Percentiles rank a stretch among this genome's conserved stretches.
Conservation (phyloP, 2,888 invertebrate species). For the Scotopteryx bipunctaria region DNA sequence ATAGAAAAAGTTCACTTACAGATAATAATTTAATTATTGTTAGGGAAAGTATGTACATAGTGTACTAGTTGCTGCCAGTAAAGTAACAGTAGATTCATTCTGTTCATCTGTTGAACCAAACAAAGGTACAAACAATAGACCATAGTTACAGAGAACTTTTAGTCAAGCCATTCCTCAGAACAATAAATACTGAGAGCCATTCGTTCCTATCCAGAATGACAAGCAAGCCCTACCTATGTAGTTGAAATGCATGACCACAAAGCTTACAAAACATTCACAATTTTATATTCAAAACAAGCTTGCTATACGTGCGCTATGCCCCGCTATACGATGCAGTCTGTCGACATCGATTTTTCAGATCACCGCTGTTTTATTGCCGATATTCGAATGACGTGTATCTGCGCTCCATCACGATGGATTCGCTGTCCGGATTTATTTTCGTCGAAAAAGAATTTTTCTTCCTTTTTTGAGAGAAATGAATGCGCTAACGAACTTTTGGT, state of each 20-base stretch:
- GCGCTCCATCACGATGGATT: constrained; percentile 47
- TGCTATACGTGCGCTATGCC: constrained; percentile 2
- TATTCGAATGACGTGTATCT: constrained; percentile 67
- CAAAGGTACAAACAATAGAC: no score
- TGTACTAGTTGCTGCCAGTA: no score
- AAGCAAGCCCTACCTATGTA: neutral
- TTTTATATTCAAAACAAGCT: constrained; percentile 30
- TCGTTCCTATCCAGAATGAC: no score
- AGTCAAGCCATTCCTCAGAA: no score
- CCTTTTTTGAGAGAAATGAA: neutral
- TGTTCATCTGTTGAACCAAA: no score
- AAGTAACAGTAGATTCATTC: no score
- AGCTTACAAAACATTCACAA: constrained; percentile 13
- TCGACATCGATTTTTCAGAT: constrained; percentile 82
- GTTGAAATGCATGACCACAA: neutral
- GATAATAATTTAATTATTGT: no score
- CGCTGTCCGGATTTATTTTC: constrained; percentile 44
- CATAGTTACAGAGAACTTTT: no score
- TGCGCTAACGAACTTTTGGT: neutral
- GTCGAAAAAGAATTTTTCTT: constrained; percentile 4
- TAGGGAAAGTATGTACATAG: no score
- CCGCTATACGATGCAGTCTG: constrained; percentile 50
- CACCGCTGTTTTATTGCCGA: constrained; percentile 81
- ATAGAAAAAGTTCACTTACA: no score
- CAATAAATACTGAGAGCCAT: no score